These are phyloP conservation scores for Xiphophorus couchianus DNA, from an alignment of 2,113 vertebrate genomes.

Conservation along the genomic window DNA sequence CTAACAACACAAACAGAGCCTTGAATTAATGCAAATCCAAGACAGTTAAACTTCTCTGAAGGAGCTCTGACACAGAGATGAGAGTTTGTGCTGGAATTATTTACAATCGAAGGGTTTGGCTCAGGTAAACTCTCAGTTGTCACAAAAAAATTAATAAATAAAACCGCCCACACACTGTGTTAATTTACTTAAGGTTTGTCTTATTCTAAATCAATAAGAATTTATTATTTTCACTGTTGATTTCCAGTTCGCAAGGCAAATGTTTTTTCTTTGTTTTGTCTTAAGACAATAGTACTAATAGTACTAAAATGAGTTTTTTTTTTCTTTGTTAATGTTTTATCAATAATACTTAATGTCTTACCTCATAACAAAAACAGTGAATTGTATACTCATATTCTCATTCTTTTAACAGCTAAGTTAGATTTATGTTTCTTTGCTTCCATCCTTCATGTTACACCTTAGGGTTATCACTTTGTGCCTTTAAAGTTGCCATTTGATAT, in stretches of 20 bases:
- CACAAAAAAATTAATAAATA: constrained; percentile 2
- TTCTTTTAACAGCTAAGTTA: too few species aligned
- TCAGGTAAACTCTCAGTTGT: constrained; percentile 2
- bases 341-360: too few species aligned
- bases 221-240: too few species aligned
- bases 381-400: too few species aligned
- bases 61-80: constrained; percentile 33
- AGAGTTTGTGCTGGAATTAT: constrained; percentile 37
- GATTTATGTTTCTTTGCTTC: too few species aligned
- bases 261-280: too few species aligned
- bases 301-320: neutral
- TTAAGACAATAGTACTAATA: neutral
- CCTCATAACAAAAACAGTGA: too few species aligned
- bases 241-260: too few species aligned
- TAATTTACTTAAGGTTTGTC: constrained; percentile 6
- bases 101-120: constrained; percentile 6
- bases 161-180: neutral
- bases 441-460: too few species aligned
- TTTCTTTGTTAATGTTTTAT: neutral
- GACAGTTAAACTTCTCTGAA: constrained; percentile 16
- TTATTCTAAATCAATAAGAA: neutral
- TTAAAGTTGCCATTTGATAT: too few species aligned
- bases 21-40: constrained; percentile 53
- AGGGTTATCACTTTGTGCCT: too few species aligned
- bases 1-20: constrained; percentile 50